Evolutionary conservation across 2,888 invertebrate genomes (phyloP).

Genomic region (Ochropacha duplaris): DNA sequence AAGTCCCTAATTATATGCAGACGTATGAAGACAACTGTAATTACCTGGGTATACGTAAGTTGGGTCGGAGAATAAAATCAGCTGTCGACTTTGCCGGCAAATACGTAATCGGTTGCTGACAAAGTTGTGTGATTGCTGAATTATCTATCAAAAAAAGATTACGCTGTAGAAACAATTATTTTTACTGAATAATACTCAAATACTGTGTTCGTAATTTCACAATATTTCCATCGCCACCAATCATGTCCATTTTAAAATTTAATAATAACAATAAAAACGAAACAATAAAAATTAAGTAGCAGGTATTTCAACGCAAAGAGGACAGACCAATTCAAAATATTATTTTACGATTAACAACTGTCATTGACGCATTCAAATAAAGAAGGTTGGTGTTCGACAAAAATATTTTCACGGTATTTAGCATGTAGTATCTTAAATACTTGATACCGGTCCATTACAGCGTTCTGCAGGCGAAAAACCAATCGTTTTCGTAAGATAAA

Average conservation of each 20-base stretch:
- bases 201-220: neutral
- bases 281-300: neutral
- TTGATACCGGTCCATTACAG: neutral
- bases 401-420: neutral
- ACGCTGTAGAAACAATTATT: neutral
- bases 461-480: slow-evolving; percentile 5
- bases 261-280: neutral
- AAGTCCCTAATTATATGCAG: slow-evolving; percentile 38
- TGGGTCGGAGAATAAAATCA: neutral
- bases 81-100: neutral
- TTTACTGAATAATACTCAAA: no score
- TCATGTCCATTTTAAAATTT: neutral
- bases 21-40: slow-evolving; percentile 32
- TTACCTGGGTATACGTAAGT: slow-evolving; percentile 1
- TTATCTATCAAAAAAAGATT: neutral
- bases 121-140: neutral
- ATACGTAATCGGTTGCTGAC: neutral
- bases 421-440: neutral
- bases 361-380: neutral
- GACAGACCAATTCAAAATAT: neutral
- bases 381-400: neutral
- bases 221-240: neutral
- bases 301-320: slow-evolving; percentile 9
- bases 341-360: neutral
- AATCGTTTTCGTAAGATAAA: slow-evolving; percentile 17